These are phyloP conservation scores for Anoplolepis gracilipes DNA, from an alignment of 1,140 invertebrate genomes.

Conservation along the genomic window DNA sequence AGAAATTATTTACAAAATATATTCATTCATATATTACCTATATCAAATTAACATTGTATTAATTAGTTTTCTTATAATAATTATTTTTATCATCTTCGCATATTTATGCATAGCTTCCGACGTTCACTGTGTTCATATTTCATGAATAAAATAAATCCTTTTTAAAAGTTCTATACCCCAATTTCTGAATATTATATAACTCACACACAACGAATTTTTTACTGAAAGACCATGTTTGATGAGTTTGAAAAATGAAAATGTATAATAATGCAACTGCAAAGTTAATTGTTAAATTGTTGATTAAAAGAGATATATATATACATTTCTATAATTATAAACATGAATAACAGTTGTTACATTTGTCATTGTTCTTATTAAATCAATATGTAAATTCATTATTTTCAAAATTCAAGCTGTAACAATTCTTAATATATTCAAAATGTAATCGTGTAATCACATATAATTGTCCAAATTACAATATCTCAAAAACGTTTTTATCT, in stretches of 20 bases:
- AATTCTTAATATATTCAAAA: background rate
- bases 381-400: constrained; percentile 29
- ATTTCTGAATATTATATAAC: constrained; percentile 68
- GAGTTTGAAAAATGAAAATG: constrained; percentile 40
- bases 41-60: constrained; percentile 84
- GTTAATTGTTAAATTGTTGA: constrained; percentile 28
- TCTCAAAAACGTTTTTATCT: constrained; percentile 26
- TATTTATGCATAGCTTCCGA: constrained; percentile 78
- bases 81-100: constrained; percentile 73
- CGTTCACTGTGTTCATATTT: constrained; percentile 63
- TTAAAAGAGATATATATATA: constrained; percentile 28
- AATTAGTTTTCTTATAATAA: constrained; percentile 76
- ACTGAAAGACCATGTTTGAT: constrained; percentile 77
- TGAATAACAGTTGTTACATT: constrained; percentile 3
- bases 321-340: constrained; percentile 24
- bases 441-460: background rate
- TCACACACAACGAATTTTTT: constrained; percentile 68
- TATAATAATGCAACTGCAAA: constrained; percentile 35
- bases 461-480: constrained; percentile 3
- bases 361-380: background rate
- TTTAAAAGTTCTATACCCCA: constrained; percentile 72
- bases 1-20: constrained; percentile 86
- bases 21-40: constrained; percentile 84
- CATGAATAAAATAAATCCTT: constrained; percentile 83
- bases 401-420: constrained; percentile 3